phyloP scores from a whole-genome alignment of 1,140 invertebrate genomes.

The Agrilus planipennis region DNA sequence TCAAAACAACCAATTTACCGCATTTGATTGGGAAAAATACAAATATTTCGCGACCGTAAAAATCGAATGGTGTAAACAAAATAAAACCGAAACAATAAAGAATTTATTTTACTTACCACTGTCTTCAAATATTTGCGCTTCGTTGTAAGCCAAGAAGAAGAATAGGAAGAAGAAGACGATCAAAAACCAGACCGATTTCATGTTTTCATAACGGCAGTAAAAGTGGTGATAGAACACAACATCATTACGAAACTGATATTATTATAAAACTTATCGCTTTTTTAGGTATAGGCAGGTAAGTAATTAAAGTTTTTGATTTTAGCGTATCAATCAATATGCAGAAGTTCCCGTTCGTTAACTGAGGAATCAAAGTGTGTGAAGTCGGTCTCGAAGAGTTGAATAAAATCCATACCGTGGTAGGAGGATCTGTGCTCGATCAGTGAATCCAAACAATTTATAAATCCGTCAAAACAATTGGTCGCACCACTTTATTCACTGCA shows the following conservation, averaged over 20 bases:
- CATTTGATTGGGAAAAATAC: neutral
- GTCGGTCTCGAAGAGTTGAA: neutral
- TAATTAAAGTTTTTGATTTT: conserved; percentile 1
- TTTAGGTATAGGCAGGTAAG: conserved; percentile 1
- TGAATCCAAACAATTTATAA: conserved; percentile 7
- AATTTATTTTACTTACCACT: conserved; percentile 1
- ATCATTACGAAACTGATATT: too few species aligned
- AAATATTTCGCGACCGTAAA: neutral
- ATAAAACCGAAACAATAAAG: neutral
- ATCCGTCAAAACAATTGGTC: conserved; percentile 7
- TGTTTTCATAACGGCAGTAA: conserved; percentile 5
- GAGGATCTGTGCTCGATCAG: conserved; percentile 5
- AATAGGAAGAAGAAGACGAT: neutral
- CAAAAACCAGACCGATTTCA: conserved; percentile 3
- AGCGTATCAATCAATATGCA: conserved; percentile 1
- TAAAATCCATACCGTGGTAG: neutral
- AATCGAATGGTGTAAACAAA: neutral
- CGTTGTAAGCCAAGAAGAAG: neutral
- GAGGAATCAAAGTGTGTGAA: conserved; percentile 4
- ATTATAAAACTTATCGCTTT: too few species aligned
- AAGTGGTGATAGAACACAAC: too few species aligned
- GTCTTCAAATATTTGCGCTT: conserved; percentile 4
- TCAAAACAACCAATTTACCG: too few species aligned
- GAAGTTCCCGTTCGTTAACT: neutral
- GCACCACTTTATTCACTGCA: conserved; percentile 7